Evolutionary conservation across 2,113 vertebrate species (phyloP).

Genomic region (Prietella phreatophila): DNA sequence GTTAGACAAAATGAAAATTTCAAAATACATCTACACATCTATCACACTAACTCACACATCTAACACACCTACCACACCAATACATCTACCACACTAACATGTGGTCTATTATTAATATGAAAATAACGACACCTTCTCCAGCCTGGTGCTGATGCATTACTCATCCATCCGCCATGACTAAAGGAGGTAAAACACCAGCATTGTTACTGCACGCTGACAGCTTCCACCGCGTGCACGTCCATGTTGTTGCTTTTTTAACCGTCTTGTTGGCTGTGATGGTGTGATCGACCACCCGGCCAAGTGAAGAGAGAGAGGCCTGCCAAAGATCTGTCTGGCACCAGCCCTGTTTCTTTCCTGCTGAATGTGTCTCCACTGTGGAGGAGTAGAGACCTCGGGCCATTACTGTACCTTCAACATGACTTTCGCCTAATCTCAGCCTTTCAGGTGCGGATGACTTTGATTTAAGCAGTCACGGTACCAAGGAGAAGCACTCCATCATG

Average conservation of each 20-base stretch:
- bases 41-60: neutral
- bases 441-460: slow-evolving; percentile 64
- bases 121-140: slow-evolving; percentile 29
- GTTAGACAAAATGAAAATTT: neutral
- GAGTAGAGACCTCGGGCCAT: slow-evolving; percentile 67
- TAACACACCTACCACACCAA: no score
- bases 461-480: slow-evolving; percentile 56
- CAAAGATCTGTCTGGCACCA: slow-evolving; percentile 72
- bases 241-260: slow-evolving; percentile 63
- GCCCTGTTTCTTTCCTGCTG: slow-evolving; percentile 60
- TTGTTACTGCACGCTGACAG: slow-evolving; percentile 51
- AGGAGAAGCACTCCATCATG: slow-evolving; percentile 38
- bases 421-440: slow-evolving; percentile 58
- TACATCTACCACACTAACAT: neutral
- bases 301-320: slow-evolving; percentile 64
- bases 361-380: slow-evolving; percentile 63
- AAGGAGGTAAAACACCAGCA: slow-evolving; percentile 38
- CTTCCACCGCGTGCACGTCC: slow-evolving; percentile 56
- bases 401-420: slow-evolving; percentile 66
- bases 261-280: slow-evolving; percentile 63
- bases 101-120: slow-evolving; percentile 9
- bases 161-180: slow-evolving; percentile 37
- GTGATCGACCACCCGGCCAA: slow-evolving; percentile 61
- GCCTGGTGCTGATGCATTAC: slow-evolving; percentile 27
- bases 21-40: neutral